A percentile compares a stretch with the other conserved stretches of the same genome.
phyloP scores from a whole-genome alignment of 2,888 invertebrate species.

The Drymonia ruficornis region DNA sequence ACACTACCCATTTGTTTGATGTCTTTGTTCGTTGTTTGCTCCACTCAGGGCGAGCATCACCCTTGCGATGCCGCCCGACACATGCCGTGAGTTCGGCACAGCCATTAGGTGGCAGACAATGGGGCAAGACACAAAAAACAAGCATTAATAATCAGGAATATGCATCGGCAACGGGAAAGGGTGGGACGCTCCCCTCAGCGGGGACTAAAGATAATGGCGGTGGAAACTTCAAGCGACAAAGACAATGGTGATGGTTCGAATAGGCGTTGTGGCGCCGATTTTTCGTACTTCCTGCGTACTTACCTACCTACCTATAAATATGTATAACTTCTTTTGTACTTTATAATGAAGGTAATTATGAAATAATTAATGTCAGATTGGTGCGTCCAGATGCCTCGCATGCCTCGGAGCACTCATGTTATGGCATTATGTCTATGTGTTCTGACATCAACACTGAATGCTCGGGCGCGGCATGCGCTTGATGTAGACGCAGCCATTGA shows the following conservation, averaged over 20 bases:
- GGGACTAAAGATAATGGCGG: slow-evolving; percentile 64
- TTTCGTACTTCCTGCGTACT: slow-evolving; percentile 37
- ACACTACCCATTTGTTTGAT: slow-evolving; percentile 85
- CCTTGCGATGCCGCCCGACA: slow-evolving; percentile 76
- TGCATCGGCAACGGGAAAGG: slow-evolving; percentile 72
- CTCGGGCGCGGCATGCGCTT: no score
- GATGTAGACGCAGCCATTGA: no score
- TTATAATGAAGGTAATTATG: slow-evolving; percentile 25
- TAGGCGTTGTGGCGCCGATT: slow-evolving; percentile 42
- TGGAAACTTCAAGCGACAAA: slow-evolving; percentile 67
- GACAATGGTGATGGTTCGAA: slow-evolving; percentile 62
- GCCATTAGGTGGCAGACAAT: slow-evolving; percentile 78
- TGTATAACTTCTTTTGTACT: slow-evolving; percentile 19
- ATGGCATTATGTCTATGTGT: no score
- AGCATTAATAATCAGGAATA: slow-evolving; percentile 83
- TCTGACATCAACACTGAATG: no score
- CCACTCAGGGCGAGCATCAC: slow-evolving; percentile 81
- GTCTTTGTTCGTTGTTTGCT: slow-evolving; percentile 84
- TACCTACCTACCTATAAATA: slow-evolving; percentile 12
- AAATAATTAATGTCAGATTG: slow-evolving; percentile 24
- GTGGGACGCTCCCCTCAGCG: slow-evolving; percentile 57
- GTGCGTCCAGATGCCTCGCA: no score
- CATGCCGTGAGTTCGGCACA: slow-evolving; percentile 75
- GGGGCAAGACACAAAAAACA: slow-evolving; percentile 78
- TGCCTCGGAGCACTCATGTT: no score